Base-by-base conservation (phyloP, 2,888 invertebrate genomes). In the Nephrotoma flavescens region DNA sequence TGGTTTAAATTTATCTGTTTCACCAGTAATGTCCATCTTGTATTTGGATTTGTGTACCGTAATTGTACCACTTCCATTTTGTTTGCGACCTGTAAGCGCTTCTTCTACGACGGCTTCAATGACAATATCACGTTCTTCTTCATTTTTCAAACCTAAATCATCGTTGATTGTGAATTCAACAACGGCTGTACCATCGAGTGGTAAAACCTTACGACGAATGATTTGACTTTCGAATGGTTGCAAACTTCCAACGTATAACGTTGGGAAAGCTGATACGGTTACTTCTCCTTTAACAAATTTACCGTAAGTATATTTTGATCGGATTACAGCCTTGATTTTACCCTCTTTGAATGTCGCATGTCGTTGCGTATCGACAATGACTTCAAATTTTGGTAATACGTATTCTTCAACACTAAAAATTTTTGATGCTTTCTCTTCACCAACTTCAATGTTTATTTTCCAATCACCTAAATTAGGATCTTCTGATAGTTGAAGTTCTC, bases 21-120 rank as follows among this genome's bases (percentile, higher is more conserved):
- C 95, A 89, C 96, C 94, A 31, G 97, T 94, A 86, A 96, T 92
- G 87, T 95, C 94, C 92, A 97, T 93, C 88, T 94, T 94, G 89
- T 96, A 96, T 88, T 95, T 94, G 89, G 96, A 94, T 87, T 95
- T 95, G 91, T 96, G 97, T 6, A 98, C 91, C 86, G 95, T 93
- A 52, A 97, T 93, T 88, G 95, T 93, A 1, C 94, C 93, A 0
- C 96, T 94, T 15, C 95, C 94, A 90, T 97, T 97, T 90, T 98
- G 96, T 89, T 95, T 94, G 86, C 97, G 94, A 2, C 91, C 92
- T 2, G 98, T 98, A 88, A 97, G 93, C 87, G 95, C 95, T 92
- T 99, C 99, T 91, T 98, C 97, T 2, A 99, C 95, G 6, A 96
- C 95, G 0, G 97, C 98, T 90, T 97, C 96, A 85, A 98, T 94